Evolutionary conservation across 2,888 invertebrate genomes (phyloP), one percentile per base, ranked within the genome.

Genomic region (Portevinia maculata): DNA sequence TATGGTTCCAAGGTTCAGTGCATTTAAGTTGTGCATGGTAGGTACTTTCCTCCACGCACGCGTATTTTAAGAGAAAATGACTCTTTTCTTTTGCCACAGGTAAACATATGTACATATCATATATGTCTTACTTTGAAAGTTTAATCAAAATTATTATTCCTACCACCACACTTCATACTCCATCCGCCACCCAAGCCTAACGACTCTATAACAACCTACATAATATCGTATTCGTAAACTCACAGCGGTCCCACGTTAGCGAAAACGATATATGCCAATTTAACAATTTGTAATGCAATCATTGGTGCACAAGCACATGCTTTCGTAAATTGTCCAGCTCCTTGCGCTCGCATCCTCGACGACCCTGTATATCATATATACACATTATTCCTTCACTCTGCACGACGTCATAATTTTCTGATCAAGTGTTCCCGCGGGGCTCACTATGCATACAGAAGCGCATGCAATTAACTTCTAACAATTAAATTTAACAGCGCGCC

Each of bases 231-330:
- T 44, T 34, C 52, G 21, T 30, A 32, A 52, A 41, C 34, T 28
- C 15, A 11, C 55, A 34, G 19, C 37, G 19, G 24, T 69, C 48
- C 37, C n/a, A 9, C 24, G 30, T 32, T 7, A 64, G 37, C 41
- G 8, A 17, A 65, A 30, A 34, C 55, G 44, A 69, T 75, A 59
- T 50, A 65, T 67, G 70, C 50, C 75, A 75, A 81, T 81, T 70
- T 75, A 75, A 70, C 81, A 81, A 75, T 76, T 81, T 81, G 59
- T 75, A 65, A 81, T 65, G 52, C 64, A 71, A 81, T 81, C 70
- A 70, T 70, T 53, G 70, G 19, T 52, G 39, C 75, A 75, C 70
- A 75, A 76, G 70, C 37, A 75, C 70, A 75, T 81, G 70, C 37
- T 41, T 71, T 37, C 75, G 34, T 64, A 75, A 70, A 75, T 81